phyloP scores from a whole-genome alignment of 1,140 invertebrate species.

The Drosophila parvula region DNA sequence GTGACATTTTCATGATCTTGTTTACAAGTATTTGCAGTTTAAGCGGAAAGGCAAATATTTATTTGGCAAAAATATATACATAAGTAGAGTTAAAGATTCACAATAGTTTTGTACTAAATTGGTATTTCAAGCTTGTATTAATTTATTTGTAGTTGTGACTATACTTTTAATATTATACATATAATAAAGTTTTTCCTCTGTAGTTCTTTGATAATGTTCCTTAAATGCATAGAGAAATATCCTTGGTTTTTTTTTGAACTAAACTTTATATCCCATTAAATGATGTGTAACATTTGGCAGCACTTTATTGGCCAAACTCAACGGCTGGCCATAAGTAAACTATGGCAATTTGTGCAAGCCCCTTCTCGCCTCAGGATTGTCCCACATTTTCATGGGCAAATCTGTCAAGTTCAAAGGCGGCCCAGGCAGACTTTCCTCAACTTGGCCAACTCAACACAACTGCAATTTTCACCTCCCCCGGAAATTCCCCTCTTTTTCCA shows the following conservation, averaged over 20 bases:
- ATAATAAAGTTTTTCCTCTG: not conserved
- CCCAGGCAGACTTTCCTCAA: constrained; percentile 33
- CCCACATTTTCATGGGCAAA: constrained; percentile 44
- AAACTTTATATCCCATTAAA: constrained; percentile 1
- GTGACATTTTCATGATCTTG: constrained; percentile 11
- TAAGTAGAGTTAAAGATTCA: not conserved
- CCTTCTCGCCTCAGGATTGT: constrained; percentile 1
- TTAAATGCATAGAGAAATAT: not conserved
- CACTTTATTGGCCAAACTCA: constrained; percentile 30
- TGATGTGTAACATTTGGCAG: constrained; percentile 16
- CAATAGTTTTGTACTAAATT: no score
- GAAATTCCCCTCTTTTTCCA: not conserved
- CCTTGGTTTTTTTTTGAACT: not conserved
- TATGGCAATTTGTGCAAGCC: constrained; percentile 16
- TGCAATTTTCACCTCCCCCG: constrained; percentile 8
- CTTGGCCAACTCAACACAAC: constrained; percentile 20
- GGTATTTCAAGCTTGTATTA: no score
- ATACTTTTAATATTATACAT: no score
- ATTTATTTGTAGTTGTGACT: no score
- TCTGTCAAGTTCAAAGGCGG: constrained; percentile 53
- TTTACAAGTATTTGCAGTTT: constrained; percentile 3
- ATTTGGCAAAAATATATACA: not conserved
- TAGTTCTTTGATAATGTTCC: not conserved
- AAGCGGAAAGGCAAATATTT: constrained; percentile 18
- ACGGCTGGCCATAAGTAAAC: constrained; percentile 23